Evolutionary conservation across 1,140 invertebrate species (phyloP), one percentile per base, ranked within the genome.

Genomic region (Drosophila paulistorum): DNA sequence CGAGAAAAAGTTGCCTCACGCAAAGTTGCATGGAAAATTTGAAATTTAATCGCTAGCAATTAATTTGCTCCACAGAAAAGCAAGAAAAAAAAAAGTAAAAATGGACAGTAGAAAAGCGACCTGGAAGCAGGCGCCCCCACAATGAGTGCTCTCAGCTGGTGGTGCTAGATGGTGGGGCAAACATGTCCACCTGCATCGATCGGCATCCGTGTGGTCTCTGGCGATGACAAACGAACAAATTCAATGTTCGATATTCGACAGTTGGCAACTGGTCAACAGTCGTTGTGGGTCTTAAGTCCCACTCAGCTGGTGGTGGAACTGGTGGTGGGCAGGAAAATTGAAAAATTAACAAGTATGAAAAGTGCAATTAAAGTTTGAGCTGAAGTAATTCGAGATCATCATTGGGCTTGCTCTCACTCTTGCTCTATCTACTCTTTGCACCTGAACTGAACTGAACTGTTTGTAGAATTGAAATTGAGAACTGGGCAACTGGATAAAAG

Each of bases 281-380:
- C 45, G 45, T 48, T 20, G 45, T 51, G 45, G 17, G 68, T 75
- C 73, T 65, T 64, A 59, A 59, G 77, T 77, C 77, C 45, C 45
- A 51, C 45, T 51, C 45, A 51, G 45, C 23, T 51, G 45, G 45
- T 51, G 45, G 45, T 51, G 85, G 81, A 81, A 74, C 84, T 51
- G 45, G 45, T 51, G 85, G 81, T 84, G 81, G 84, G 65, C 80
- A 83, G 74, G 77, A 81, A 90, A 90, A 89, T 89, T 90, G 85
- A 89, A 90, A 89, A 89, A 89, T 89, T 89, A 89, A 89, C 84
- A 89, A 89, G 74, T 89, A 89, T 84, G 84, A 89, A 89, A 89
- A 84, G 84, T 89, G 84, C 84, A 89, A 89, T 89, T 89, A 89
- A 89, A 84, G 84, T 83, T 71, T 58, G 57, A 39, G 37, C 51